Base-by-base conservation (phyloP, 2,888 invertebrate genomes). In the Parasteatoda lunata region DNA sequence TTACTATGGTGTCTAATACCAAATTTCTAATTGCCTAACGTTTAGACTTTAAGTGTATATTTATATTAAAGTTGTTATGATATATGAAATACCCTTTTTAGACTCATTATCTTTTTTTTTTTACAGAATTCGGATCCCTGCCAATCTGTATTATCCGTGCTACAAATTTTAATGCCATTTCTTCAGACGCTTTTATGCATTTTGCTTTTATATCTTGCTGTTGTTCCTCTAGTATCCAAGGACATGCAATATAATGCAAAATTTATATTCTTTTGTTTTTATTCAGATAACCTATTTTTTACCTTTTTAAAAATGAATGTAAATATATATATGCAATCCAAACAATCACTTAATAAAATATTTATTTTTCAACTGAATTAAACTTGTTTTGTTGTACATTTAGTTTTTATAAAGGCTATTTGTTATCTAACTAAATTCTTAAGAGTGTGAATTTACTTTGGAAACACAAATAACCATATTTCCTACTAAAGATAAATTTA, bases 321-420 rank as follows among this genome's bases (percentile, higher is more conserved):
- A 77, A 69, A 77, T 77, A 77, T 30, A 30, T 30, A 30, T 54
- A 52, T 69, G 77, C 77, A 52, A 76, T 49, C 47, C n/a, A 77
- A 77, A 77, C 77, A 77, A 77, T 77, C 77, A 77, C 5, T 69
- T n/a, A 77, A 77, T 77, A 77, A 77, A 77, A 52, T 69, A 77
- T 77, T 69, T 77, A 77, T 77, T 77, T 77, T 77, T 49, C 45
- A 48, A 48, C 45, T 66, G 45, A 66, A 4, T n/a, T 66, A 8
- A 8, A n/a, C 30, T 66, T 64, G 13, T n/a, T 64, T n/a, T 59
- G 11, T 59, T 59, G 30, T 30, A 30, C 2, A 30, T 30, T 30
- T 30, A 30, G 30, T 30, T 30, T 30, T 30, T 30, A 30, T 2
- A 30, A 30, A 30, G 30, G 30, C 30, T 30, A 30, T 30, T 30